Conservation (phyloP, 1,140 invertebrate species). For the Bombus huntii region DNA sequence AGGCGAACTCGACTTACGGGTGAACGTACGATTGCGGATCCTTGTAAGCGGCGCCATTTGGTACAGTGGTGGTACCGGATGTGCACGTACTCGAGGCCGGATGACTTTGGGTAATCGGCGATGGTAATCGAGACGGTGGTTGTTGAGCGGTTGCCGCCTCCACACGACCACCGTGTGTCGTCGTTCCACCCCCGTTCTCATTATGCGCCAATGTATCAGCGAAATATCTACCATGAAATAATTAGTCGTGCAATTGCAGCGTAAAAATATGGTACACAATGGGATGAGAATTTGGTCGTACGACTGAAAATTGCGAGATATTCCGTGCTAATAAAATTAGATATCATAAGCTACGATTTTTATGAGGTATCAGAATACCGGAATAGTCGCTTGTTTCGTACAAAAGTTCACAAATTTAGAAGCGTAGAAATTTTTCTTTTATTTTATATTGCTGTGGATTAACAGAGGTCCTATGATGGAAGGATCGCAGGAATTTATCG, state of each 20-base stretch:
- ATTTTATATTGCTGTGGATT: not conserved
- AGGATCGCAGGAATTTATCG: not conserved
- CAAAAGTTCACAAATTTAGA: not conserved
- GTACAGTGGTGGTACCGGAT: conserved; percentile 71
- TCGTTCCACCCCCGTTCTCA: conserved; percentile 77
- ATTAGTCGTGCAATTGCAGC: not conserved
- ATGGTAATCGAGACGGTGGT: conserved; percentile 75
- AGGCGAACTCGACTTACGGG: conserved; percentile 74
- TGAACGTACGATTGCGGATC: conserved; percentile 80
- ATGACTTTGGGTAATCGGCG: conserved; percentile 77
- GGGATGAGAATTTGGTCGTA: not conserved
- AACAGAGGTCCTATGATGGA: not conserved
- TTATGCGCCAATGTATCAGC: conserved; percentile 84
- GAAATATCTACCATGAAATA: conserved; percentile 80
- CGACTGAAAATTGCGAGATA: not conserved
- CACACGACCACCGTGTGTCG: conserved; percentile 68
- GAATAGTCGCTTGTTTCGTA: no score
- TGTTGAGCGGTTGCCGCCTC: conserved; percentile 69
- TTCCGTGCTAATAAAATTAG: not conserved
- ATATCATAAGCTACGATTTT: not conserved
- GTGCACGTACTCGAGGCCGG: conserved; percentile 72
- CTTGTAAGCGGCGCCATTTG: conserved; percentile 73
- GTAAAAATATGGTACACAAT: not conserved
- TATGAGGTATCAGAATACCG: no score
- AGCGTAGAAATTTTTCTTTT: not conserved